Evolutionary conservation across 2,888 invertebrate species (phyloP).

Genomic region (Argyresthia albistria): DNA sequence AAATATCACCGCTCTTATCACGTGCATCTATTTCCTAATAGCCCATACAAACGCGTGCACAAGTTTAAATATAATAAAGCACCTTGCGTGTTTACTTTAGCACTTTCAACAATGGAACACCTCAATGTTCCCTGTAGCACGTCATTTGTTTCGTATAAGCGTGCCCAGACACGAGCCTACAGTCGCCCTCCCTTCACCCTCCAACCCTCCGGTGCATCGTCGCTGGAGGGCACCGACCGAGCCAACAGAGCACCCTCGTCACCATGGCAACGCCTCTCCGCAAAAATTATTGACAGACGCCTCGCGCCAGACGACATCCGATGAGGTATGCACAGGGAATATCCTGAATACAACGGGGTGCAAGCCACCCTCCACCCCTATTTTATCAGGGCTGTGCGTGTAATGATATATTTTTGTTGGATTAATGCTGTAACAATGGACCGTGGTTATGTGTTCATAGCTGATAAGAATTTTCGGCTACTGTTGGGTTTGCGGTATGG

Average conservation of each 20-base stretch:
- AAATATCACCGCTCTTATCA: neutral
- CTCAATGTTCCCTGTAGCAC: conserved; percentile 18
- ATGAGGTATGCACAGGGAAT: neutral
- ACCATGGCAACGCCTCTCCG: conserved; percentile 59
- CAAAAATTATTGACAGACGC: conserved; percentile 58
- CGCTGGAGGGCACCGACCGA: conserved; percentile 49
- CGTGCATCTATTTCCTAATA: no score
- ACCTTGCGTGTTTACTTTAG: neutral
- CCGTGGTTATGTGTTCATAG: conserved; percentile 38
- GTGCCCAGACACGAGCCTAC: no score
- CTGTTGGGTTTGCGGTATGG: conserved; percentile 30
- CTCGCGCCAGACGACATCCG: conserved; percentile 13
- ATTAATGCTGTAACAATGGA: conserved; percentile 37
- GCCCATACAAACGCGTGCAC: neutral
- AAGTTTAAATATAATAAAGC: neutral
- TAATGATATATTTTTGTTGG: conserved; percentile 49
- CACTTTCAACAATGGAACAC: conserved; percentile 14
- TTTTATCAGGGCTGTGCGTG: conserved; percentile 27
- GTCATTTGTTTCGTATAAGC: neutral
- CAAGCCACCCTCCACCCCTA: neutral
- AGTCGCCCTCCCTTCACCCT: conserved; percentile 22
- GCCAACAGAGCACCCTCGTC: conserved; percentile 50
- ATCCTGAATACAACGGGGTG: neutral
- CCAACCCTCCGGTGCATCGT: conserved; percentile 47
- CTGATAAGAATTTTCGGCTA: conserved; percentile 45